These are phyloP conservation scores for Neuroscelio doddi DNA, from an alignment of 2,888 invertebrate genomes.

Conservation along the genomic window DNA sequence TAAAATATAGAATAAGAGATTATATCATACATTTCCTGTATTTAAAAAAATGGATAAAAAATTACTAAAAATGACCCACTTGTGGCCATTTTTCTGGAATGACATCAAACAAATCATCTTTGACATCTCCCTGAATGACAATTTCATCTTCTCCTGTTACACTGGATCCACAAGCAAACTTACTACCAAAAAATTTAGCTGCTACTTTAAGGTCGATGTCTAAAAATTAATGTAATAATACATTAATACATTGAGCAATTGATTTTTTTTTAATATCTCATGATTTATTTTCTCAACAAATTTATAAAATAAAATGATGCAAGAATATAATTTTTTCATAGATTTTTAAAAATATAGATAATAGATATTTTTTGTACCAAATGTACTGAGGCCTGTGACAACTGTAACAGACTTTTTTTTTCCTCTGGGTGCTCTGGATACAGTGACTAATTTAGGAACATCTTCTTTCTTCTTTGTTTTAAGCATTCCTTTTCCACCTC, in stretches of 20 bases:
- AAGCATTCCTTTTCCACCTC: constrained; percentile 96
- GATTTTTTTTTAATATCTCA: constrained; percentile 15
- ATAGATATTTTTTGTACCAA: no score
- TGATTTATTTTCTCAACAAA: neutral
- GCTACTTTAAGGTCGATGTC: constrained; percentile 98
- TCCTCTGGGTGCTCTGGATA: constrained; percentile 93
- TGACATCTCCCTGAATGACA: constrained; percentile 99
- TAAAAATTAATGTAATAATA: constrained; percentile 70
- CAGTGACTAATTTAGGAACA: constrained; percentile 87
- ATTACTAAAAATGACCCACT: constrained; percentile 72
- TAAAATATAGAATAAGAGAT: neutral
- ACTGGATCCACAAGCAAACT: constrained; percentile 99
- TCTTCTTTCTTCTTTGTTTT: constrained; percentile 96
- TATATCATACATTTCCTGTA: neutral
- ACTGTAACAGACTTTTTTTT: constrained; percentile 99
- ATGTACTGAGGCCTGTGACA: constrained; percentile 94
- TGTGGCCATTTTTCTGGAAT: constrained; percentile 99
- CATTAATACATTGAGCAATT: no score
- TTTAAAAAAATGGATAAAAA: constrained; percentile 37
- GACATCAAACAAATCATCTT: constrained; percentile 97
- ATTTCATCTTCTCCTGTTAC: constrained; percentile 99
- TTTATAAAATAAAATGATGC: neutral
- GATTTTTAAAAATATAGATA: neutral
- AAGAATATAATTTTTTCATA: no score
- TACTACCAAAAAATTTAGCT: constrained; percentile 96